Base-by-base conservation (phyloP, 2,797 vertebrate genomes). In the Lutjanus argentimaculatus region DNA sequence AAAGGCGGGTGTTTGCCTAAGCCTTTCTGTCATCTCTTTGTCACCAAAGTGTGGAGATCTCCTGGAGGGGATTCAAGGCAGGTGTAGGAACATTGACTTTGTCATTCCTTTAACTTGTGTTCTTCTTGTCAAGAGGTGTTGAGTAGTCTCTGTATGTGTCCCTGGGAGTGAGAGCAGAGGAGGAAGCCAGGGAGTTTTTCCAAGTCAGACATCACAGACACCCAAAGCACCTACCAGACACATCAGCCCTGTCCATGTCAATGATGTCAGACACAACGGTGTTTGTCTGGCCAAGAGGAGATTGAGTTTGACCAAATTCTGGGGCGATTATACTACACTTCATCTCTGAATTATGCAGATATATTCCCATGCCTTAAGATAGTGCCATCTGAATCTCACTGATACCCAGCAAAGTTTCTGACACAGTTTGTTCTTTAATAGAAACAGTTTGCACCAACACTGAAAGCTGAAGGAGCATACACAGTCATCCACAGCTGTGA, bases 111-210 rank as follows among this genome's bases (percentile, higher is more conserved):
- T 88, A 78, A 56, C 69, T 85, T 86, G 59, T 85, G 77, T 79
- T 84, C 72, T 65, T 75, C 83, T 84, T 92, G 92, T 93, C 92
- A 94, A 77, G 69, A 88, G 77, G 84, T 87, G 91, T 90, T 88
- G 87, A 85, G 77, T 77, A 57, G 59, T 78, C 42, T 58, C 48
- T 7, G 48, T 22, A 42, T 59, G 67, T 82, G 78, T 83, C 77
- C 61, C 64, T 80, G 67, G 59, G 68, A 86, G 75, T 80, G 46
- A 76, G 64, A 42, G 72, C 59, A 51, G 59, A 65, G 67, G 80
- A 83, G 80, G 72, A 81, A 61, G 61, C 58, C 57, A 21, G 67
- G 52, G 69, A 83, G 19, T 72, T 79, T 72, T 61, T 19, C 58
- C 77, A 84, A 79, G 79, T 84, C 74, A 67, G 59, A 86, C 88